These are phyloP conservation scores for Dione vanillae DNA, from an alignment of 2,888 invertebrate species.

Conservation along the genomic window DNA sequence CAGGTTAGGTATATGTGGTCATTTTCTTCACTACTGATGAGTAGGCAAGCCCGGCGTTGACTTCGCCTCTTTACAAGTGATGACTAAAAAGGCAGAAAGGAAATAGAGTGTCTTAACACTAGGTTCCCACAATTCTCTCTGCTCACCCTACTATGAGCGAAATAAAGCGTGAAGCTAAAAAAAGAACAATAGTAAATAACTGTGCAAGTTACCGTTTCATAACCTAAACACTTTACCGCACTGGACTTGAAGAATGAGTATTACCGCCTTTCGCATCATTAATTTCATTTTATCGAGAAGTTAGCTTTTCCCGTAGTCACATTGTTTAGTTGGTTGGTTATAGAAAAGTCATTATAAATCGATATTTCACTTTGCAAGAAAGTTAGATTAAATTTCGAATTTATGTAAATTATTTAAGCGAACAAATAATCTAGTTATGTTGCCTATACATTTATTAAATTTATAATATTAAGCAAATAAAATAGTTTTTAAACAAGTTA, in stretches of 20 bases:
- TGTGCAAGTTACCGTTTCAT: not conserved
- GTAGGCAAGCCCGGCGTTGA: too few relatives aligned
- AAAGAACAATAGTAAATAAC: conserved; percentile 4
- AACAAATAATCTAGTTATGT: conserved; percentile 3
- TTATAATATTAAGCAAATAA: not conserved
- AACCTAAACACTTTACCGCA: conserved; percentile 33
- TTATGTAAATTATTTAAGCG: conserved; percentile 31
- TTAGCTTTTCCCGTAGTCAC: conserved; percentile 43
- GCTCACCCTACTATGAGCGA: too few relatives aligned
- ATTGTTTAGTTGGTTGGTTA: conserved; percentile 49
- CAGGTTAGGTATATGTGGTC: too few relatives aligned
- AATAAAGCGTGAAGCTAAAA: too few relatives aligned
- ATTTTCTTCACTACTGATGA: too few relatives aligned
- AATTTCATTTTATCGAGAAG: conserved; percentile 47
- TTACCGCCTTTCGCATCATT: conserved; percentile 48
- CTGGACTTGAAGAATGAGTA: conserved; percentile 56
- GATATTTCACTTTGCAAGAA: conserved; percentile 50
- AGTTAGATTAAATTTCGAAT: conserved; percentile 46
- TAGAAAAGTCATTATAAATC: conserved; percentile 50
- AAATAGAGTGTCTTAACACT: too few relatives aligned
- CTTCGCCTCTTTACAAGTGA: too few relatives aligned
- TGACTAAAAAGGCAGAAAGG: not conserved
- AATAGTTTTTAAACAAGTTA: not conserved
- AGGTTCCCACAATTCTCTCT: too few relatives aligned
- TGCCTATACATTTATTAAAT: not conserved